phyloP scores from a whole-genome alignment of 2,113 vertebrate genomes.

The Sceloporus undulatus region DNA sequence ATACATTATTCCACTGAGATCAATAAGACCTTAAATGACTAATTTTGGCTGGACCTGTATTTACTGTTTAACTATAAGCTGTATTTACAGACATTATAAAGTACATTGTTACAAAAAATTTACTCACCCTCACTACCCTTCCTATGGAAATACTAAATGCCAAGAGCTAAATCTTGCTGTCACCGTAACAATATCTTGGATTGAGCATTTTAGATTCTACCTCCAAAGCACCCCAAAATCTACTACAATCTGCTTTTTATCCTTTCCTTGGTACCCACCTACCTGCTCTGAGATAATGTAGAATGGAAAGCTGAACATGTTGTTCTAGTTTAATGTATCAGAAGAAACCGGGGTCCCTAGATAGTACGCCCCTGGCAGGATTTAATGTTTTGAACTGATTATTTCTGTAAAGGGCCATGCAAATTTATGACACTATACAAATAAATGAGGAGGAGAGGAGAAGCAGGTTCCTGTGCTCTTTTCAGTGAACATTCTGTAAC shows the following conservation, averaged over 20 bases:
- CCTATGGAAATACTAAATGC: background rate
- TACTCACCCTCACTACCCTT: background rate
- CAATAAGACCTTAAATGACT: background rate
- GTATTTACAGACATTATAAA: background rate
- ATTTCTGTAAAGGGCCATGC: no score
- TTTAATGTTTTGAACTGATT: no score
- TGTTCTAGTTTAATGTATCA: background rate
- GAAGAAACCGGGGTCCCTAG: background rate
- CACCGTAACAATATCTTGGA: background rate
- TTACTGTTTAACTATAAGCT: background rate
- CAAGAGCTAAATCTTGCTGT: background rate
- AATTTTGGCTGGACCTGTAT: background rate
- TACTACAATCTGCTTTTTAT: conserved; percentile 18
- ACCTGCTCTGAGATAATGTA: background rate
- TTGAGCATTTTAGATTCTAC: background rate
- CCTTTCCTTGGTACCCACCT: background rate
- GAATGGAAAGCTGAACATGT: background rate
- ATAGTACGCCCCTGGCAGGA: background rate
- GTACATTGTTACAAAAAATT: background rate
- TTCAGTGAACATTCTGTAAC: no score
- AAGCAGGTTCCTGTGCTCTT: background rate
- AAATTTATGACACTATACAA: no score
- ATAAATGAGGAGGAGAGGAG: background rate
- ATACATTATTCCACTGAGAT: background rate
- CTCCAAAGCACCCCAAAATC: background rate